Percentiles rank a stretch among this genome's conserved stretches.
Conservation (phyloP, 1,140 invertebrate genomes). For the Gerris buenoi region DNA sequence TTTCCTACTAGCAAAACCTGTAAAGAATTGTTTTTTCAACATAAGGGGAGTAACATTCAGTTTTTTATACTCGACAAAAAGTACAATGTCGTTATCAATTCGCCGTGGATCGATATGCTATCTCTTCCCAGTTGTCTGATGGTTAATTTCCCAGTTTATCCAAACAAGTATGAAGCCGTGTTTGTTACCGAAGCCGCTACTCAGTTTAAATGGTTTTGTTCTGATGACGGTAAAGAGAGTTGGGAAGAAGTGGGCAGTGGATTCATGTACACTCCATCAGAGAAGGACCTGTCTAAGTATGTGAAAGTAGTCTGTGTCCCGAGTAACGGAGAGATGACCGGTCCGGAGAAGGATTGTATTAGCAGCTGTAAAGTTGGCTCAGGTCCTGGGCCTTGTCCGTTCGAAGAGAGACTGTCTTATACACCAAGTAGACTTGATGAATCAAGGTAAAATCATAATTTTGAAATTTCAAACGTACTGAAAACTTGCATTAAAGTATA, state of each 20-base stretch:
- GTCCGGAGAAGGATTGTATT: conserved; percentile 40
- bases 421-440: conserved; percentile 31
- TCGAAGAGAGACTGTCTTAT: conserved; percentile 57
- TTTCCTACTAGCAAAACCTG: conserved; percentile 33
- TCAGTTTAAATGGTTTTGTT: conserved; percentile 53
- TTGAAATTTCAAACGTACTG: too few relatives aligned
- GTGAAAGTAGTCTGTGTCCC: conserved; percentile 34
- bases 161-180: conserved; percentile 47
- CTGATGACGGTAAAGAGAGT: conserved; percentile 18
- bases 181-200: conserved; percentile 41
- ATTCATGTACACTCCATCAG: conserved; percentile 39
- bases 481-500: too few relatives aligned
- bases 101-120: conserved; percentile 50
- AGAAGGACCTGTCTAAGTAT: conserved; percentile 41
- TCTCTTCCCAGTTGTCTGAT: conserved; percentile 52
- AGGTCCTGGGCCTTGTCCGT: conserved; percentile 62
- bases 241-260: conserved; percentile 41
- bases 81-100: conserved; percentile 50
- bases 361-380: conserved; percentile 41
- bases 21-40: conserved; percentile 38
- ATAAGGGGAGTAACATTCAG: conserved; percentile 25
- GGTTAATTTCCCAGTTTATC: conserved; percentile 58
- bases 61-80: conserved; percentile 26
- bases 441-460: neutral
- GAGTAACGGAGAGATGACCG: conserved; percentile 35